Evolutionary conservation across 2,113 vertebrate genomes (phyloP).

Genomic region (Xyrauchen texanus): DNA sequence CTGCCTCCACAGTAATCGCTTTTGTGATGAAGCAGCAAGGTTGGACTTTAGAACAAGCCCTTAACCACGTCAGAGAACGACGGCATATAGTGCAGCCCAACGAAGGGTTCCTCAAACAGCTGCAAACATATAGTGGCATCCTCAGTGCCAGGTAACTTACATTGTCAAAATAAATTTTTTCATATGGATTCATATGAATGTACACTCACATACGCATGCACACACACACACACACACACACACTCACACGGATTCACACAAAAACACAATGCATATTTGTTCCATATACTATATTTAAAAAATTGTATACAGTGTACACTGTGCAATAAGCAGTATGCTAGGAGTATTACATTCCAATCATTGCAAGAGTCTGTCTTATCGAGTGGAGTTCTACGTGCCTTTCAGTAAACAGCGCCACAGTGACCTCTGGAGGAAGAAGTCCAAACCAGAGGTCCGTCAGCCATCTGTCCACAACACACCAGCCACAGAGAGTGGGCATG

Average conservation of each 20-base stretch:
- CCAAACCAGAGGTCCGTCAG: constrained; percentile 63
- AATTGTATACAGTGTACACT: too few relatives aligned
- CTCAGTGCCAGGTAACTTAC: constrained; percentile 82
- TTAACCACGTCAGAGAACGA: constrained; percentile 77
- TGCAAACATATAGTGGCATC: constrained; percentile 91
- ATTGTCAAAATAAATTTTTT: neutral
- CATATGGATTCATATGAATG: too few relatives aligned
- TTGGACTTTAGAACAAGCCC: constrained; percentile 82
- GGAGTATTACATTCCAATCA: neutral
- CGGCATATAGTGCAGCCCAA: constrained; percentile 86
- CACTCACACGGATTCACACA: too few relatives aligned
- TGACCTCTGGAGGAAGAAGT: constrained; percentile 75
- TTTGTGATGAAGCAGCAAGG: constrained; percentile 91
- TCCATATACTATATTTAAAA: too few relatives aligned
- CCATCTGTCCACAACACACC: constrained; percentile 16
- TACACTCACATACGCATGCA: too few relatives aligned
- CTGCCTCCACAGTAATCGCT: constrained; percentile 88
- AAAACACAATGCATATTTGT: too few relatives aligned
- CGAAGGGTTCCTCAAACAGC: constrained; percentile 89
- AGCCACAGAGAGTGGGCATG: constrained; percentile 32
- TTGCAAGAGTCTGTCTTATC: neutral
- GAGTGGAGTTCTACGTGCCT: neutral
- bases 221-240: too few relatives aligned
- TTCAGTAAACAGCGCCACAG: constrained; percentile 79
- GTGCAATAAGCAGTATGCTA: neutral